These are phyloP conservation scores for Suillia variegata DNA, from an alignment of 2,888 invertebrate species.

Conservation along the genomic window DNA sequence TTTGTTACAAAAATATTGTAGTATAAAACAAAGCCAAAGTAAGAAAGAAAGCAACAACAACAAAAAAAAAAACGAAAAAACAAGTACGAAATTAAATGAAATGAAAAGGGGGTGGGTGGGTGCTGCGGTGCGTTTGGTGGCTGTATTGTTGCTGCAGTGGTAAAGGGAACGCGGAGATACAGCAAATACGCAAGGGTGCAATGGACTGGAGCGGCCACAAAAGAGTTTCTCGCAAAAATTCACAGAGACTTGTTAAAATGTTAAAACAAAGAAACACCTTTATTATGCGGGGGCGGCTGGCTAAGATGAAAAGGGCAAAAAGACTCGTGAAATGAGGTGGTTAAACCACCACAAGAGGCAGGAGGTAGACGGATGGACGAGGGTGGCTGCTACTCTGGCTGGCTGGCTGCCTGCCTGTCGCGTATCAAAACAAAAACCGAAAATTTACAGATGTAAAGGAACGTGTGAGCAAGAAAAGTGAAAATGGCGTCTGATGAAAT, in stretches of 20 bases:
- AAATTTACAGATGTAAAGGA: no score
- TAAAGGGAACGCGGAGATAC: conserved; percentile 25
- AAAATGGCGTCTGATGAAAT: not conserved
- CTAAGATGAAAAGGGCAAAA: no score
- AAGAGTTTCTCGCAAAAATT: not conserved
- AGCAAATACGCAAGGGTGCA: conserved; percentile 1
- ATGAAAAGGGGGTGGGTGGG: not conserved
- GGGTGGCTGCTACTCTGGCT: not conserved
- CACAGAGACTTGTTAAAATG: not conserved
- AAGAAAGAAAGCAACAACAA: no score
- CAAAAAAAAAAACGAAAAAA: no score
- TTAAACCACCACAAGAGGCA: not conserved
- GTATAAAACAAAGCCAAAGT: conserved; percentile 10
- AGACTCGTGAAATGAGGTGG: not conserved
- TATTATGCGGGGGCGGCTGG: not conserved
- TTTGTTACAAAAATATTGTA: conserved; percentile 7
- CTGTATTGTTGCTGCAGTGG: conserved; percentile 41
- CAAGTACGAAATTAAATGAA: no score
- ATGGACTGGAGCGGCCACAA: not conserved
- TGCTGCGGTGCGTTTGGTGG: conserved; percentile 17
- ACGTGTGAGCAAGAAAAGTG: not conserved
- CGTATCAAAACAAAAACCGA: not conserved
- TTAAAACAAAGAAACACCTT: not conserved
- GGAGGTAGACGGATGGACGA: not conserved
- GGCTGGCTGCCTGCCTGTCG: not conserved